Evolutionary conservation across 2,113 vertebrate genomes (phyloP).

Genomic region (Cephalopterus ornatus): DNA sequence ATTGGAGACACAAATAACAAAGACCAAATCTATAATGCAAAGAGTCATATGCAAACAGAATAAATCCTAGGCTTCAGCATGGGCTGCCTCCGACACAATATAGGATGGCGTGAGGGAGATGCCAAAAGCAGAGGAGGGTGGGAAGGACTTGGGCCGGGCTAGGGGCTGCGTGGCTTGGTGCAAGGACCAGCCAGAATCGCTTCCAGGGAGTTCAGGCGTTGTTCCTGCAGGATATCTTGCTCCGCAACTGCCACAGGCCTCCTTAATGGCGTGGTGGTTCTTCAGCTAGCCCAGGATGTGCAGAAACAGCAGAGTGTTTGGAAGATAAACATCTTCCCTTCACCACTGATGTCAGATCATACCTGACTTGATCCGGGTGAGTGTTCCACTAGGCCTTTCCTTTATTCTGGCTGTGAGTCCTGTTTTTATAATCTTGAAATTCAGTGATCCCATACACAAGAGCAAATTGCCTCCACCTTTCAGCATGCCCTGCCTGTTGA

Average conservation of each 20-base stretch:
- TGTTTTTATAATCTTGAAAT: background rate
- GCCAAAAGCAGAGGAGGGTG: background rate
- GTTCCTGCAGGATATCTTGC: background rate
- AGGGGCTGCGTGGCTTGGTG: background rate
- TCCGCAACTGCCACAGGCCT: background rate
- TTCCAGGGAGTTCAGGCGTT: background rate
- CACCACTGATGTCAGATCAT: background rate
- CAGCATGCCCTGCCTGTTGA: background rate
- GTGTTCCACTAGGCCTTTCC: background rate
- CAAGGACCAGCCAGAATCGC: background rate
- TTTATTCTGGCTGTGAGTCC: background rate
- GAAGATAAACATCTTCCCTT: background rate
- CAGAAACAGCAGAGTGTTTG: background rate
- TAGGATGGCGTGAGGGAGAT: background rate
- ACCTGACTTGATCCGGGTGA: background rate
- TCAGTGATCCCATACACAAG: background rate
- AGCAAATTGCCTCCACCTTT: background rate
- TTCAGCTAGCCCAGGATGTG: background rate
- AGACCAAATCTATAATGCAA: conserved; percentile 12
- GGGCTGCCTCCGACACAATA: background rate
- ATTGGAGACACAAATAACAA: conserved; percentile 14
- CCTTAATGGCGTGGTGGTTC: background rate
- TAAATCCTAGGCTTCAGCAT: background rate
- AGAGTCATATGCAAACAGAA: background rate
- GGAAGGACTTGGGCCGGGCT: accelerated